Percentiles rank a stretch among this genome's conserved stretches.
Evolutionary conservation across 2,797 vertebrate genomes (phyloP).

Genomic region (Acrossocheilus fasciatus): DNA sequence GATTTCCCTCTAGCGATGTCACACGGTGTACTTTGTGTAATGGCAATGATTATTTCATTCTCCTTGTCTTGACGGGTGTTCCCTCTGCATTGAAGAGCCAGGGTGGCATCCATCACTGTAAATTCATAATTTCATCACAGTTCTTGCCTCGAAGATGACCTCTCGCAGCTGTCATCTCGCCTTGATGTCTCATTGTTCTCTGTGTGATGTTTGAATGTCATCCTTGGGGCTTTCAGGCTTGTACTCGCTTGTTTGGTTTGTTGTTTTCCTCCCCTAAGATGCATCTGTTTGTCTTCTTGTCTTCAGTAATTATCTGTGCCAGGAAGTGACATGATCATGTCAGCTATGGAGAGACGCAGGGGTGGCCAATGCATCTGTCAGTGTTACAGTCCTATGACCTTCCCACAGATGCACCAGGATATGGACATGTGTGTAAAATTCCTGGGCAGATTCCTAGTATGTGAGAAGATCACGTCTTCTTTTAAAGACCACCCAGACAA

Average conservation of each 20-base stretch:
- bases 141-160: slow-evolving; percentile 75
- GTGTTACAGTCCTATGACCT: slow-evolving; percentile 36
- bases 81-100: slow-evolving; percentile 69
- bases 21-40: neutral
- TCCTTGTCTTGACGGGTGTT: slow-evolving; percentile 26
- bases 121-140: slow-evolving; percentile 68
- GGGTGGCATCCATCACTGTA: slow-evolving; percentile 70
- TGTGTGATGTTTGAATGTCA: slow-evolving; percentile 66
- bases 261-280: slow-evolving; percentile 39
- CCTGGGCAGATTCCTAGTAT: neutral
- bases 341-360: neutral
- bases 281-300: slow-evolving; percentile 55
- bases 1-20: neutral
- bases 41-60: slow-evolving; percentile 15
- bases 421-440: slow-evolving; percentile 9
- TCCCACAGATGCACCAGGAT: neutral
- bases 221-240: slow-evolving; percentile 58
- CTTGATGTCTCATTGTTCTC: slow-evolving; percentile 46
- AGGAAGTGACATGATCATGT: slow-evolving; percentile 43
- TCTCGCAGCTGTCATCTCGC: slow-evolving; percentile 60
- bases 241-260: slow-evolving; percentile 25
- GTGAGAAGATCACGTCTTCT: neutral
- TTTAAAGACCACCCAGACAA: slow-evolving; percentile 31
- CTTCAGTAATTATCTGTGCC: slow-evolving; percentile 59
- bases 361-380: slow-evolving; percentile 26